Base-by-base conservation (phyloP, 2,113 vertebrate genomes). In the Columbina picui region DNA sequence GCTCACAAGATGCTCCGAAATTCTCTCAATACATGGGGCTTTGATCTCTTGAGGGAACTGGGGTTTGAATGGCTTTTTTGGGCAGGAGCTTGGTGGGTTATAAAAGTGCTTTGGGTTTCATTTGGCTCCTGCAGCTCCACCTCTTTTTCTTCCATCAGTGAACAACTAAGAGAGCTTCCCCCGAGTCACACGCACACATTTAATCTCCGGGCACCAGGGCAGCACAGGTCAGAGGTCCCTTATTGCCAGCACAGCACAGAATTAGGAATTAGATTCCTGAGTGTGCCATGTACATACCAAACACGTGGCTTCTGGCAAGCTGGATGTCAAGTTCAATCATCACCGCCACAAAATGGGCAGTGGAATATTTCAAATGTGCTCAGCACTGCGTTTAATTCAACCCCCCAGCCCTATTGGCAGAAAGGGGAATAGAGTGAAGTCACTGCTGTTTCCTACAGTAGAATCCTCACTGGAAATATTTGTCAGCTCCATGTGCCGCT, bases 41-140 rank as follows among this genome's bases (percentile, higher is more conserved):
- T 96, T 89, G 6, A 87, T 97, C 95, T 94, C 77, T 49, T 29
- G 65, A 95, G 74, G 60, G 52, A 84, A 52, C 43, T 56, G 77
- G 53, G 30, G 17, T 43, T 23, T 91, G 81, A 96, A 91, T 45
- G 65, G 61, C 36, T 84, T 85, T 93, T 64, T 4, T 15, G 78
- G 87, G 49, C 61, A 65, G 1, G 67, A 73, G 76, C 65, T 83
- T 79, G 65, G 61, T 50, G 30, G 77, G 49, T 87, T 71, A 79
- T 41, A 29, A 43, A 96, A 97, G 69, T 61, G 87, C 81, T 89
- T 38, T 11, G 65, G 81, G 70, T 61, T 96, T 89, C 5, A 0
- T 59, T 76, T 30, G 70, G 69, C 77, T 95, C 87, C 80, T 91
- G 89, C 69, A 73, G 80, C 77, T 95, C n/a, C 69, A 86, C 56